Evolutionary conservation across 1,140 invertebrate genomes (phyloP), one percentile per base, ranked within the genome.

Genomic region (Neodiprion fabricii): DNA sequence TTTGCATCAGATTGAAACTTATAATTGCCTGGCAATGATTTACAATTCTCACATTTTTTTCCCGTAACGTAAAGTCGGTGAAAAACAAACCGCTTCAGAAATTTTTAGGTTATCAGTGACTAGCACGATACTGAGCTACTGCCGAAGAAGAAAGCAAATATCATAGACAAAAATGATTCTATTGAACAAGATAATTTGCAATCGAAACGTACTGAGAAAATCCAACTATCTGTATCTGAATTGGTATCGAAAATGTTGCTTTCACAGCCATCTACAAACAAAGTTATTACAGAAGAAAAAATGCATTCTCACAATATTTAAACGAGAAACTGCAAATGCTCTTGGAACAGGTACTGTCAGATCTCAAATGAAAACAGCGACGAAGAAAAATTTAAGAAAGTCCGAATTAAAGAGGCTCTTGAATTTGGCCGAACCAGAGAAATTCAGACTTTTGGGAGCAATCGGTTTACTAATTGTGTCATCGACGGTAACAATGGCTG

Each of bases 401-500:
- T 90, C 91, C 0, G 92, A 94, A 75, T 75, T 94, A 17, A 90
- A 84, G 70, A 89, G 92, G 77, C 82, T 95, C 21, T 85, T 95
- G 71, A 81, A 85, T 12, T 83, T 95, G 74, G 92, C 93, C 1
- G 91, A 90, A 78, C 91, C 93, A 10, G 94, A 95, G 82, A 95
- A 94, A 90, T 93, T 92, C 92, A 91, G 90, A 75, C 84, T 91
- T 87, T 68, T 85, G 94, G 96, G 93, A 88, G 97, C 96, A 61
- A 90, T 98, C 75, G 85, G 89, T 9, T 91, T 98, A 49, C 88
- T 98, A 61, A 76, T 97, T 12, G 86, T 98, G 67, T 98, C 97
- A 1, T 98, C 96, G 81, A 89, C 91, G 73, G 95, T 98, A 1
- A 96, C 96, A 53, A 97, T 98, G 95, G 92, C 94, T 4, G 93